Evolutionary conservation across 2,888 invertebrate genomes (phyloP), one percentile per base, ranked within the genome.

Genomic region (Kryphioiulus occultus): DNA sequence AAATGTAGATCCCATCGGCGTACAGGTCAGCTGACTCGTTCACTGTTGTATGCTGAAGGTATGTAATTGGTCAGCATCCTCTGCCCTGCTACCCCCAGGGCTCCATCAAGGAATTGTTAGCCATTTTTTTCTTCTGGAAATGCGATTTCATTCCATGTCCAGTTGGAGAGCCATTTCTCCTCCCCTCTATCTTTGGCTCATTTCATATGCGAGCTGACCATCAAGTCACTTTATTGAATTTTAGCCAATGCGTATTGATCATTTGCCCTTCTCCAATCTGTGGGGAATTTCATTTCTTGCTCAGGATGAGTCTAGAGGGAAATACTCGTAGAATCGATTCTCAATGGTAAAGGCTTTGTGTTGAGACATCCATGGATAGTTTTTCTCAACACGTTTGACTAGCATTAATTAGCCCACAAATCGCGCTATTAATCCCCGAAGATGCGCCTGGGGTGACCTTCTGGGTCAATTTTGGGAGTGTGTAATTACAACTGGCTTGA

Each of bases 1-100:
- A 59, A 59, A 59, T 59, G 59, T 59, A 59, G 59, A 59, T 59
- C 59, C 59, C 59, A 59, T 59, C 59, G 59, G 59, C 59, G 59
- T 59, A 59, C 59, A 59, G n/a, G 59, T 59, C 59, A 59, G 59
- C 59, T 59, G 59, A 59, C 19, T 19, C n/a, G 59, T n/a, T 59
- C 59, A n/a, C 59, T 59, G 59, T n/a, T n/a, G 59, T 59, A 59
- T 59, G 59, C n/a, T 59, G 59, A 59, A 59, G 59, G 59, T 59
- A 59, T 59, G 59, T 59, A 59, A 59, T 59, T 59, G 59, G 59
- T 59, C 59, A 59, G 59, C n/a, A 59, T 59, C 59, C 59, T 59
- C 59, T 59, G 59, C 59, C 59, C 9, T 59, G 59, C n/a, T 59
- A n/a, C 59, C 59, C 59, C 59, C 59, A 59, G 59, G 42, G 59